Evolutionary conservation across 2,113 vertebrate species (phyloP).

Genomic region (Siphamia tubifer): DNA sequence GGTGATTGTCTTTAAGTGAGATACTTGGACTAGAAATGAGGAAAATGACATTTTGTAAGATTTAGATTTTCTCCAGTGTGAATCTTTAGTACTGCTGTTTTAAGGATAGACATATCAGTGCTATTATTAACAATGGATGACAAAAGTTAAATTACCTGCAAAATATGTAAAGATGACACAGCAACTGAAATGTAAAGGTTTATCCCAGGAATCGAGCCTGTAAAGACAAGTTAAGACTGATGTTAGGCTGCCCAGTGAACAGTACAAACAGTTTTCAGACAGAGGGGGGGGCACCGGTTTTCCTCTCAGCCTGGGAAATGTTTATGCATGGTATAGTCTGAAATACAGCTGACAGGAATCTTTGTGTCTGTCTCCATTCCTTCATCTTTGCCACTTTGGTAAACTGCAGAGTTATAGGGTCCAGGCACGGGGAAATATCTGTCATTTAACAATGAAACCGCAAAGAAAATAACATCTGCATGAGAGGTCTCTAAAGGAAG

Average conservation of each 20-base stretch:
- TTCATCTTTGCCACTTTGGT: slow-evolving; percentile 59
- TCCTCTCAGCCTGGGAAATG: slow-evolving; percentile 4
- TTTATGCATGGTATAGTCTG: slow-evolving; percentile 21
- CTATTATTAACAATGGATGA: not conserved
- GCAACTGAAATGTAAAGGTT: slow-evolving; percentile 28
- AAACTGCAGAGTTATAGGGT: slow-evolving; percentile 42
- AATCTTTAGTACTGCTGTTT: not conserved
- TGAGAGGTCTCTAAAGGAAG: slow-evolving; percentile 26
- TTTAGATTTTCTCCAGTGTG: too few relatives aligned
- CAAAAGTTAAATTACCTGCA: slow-evolving; percentile 14
- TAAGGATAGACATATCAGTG: not conserved
- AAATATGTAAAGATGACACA: slow-evolving; percentile 37
- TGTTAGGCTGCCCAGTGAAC: not conserved
- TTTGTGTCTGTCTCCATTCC: slow-evolving; percentile 10
- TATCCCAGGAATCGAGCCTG: slow-evolving; percentile 28
- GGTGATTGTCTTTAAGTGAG: too few relatives aligned
- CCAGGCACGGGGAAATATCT: slow-evolving; percentile 53
- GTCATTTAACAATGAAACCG: slow-evolving; percentile 31
- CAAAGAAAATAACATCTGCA: slow-evolving; percentile 42
- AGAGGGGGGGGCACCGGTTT: not conserved
- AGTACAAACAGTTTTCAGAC: slow-evolving; percentile 1
- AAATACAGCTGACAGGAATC: not conserved
- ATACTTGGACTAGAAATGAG: too few relatives aligned
- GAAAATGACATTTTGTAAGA: too few relatives aligned
- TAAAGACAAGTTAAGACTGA: slow-evolving; percentile 32